Percentiles rank a stretch among this genome's conserved stretches.
These are phyloP conservation scores for Melospiza melodia DNA, from an alignment of 2,113 vertebrate genomes.

Conservation along the genomic window DNA sequence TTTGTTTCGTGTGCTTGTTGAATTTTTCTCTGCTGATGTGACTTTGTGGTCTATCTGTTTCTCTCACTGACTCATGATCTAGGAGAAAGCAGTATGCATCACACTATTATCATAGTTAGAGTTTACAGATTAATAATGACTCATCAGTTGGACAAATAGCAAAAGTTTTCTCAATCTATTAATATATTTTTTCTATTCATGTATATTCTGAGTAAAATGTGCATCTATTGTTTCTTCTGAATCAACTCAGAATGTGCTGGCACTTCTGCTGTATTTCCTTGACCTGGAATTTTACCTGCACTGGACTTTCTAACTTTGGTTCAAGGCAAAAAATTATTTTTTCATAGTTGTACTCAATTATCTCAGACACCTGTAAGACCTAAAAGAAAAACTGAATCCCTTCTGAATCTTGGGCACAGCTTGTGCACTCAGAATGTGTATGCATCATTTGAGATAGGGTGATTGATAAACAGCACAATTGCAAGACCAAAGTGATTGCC, in stretches of 20 bases:
- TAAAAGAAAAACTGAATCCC: not conserved
- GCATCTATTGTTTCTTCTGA: not conserved
- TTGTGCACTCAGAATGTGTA: accelerated
- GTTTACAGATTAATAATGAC: not conserved
- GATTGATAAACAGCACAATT: accelerated
- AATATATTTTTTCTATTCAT: not conserved
- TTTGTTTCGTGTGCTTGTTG: not conserved
- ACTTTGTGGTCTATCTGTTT: not conserved
- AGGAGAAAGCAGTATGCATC: not conserved
- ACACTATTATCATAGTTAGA: not conserved
- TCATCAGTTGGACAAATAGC: not conserved
- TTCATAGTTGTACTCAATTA: not conserved
- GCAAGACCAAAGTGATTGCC: not conserved
- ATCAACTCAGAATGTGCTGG: not conserved
- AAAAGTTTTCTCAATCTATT: not conserved
- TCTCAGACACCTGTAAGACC: not conserved
- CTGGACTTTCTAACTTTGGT: not conserved
- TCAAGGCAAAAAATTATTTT: not conserved
- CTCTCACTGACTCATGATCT: not conserved
- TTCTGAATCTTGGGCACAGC: too few species aligned
- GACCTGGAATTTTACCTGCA: not conserved
- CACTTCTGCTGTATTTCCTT: not conserved
- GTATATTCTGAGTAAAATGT: not conserved
- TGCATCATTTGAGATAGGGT: accelerated
- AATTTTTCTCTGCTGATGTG: not conserved